Evolutionary conservation across 2,888 invertebrate species (phyloP).

Genomic region (Trypoxylon attenuatum): DNA sequence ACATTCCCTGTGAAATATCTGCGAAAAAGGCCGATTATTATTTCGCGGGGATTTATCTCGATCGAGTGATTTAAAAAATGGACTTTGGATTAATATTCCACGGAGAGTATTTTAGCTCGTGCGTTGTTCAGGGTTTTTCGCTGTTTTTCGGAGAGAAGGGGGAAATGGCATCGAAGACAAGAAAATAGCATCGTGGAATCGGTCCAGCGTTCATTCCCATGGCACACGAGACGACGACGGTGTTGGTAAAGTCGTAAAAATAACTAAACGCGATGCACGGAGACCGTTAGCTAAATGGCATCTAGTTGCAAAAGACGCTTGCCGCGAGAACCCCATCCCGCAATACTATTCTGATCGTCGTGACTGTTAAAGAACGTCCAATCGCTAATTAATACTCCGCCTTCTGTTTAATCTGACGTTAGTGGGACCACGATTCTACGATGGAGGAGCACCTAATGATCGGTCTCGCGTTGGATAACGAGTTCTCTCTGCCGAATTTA

Average conservation of each 20-base stretch:
- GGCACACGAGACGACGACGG: too few species aligned
- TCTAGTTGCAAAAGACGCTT: constrained; percentile 64
- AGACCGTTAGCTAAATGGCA: constrained; percentile 68
- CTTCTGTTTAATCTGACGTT: constrained; percentile 44
- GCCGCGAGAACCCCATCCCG: constrained; percentile 37
- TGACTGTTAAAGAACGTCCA: constrained; percentile 53
- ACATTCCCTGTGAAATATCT: neutral
- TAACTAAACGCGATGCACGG: constrained; percentile 66
- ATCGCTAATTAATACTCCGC: constrained; percentile 55
- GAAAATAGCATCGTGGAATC: constrained; percentile 47
- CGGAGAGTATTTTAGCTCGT: too few species aligned
- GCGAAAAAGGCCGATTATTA: neutral
- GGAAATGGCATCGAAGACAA: constrained; percentile 46
- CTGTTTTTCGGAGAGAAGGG: constrained; percentile 14
- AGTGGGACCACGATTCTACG: constrained; percentile 47
- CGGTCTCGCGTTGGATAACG: constrained; percentile 23
- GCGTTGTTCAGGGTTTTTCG: too few species aligned
- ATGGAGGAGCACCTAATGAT: too few species aligned
- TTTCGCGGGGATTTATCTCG: neutral
- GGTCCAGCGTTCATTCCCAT: too few species aligned
- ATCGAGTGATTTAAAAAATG: neutral
- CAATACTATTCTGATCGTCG: constrained; percentile 39
- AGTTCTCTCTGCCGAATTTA: neutral
- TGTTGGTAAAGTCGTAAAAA: constrained; percentile 70
- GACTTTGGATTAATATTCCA: too few species aligned